A percentile compares a stretch with the other conserved stretches of the same genome.
phyloP scores from a whole-genome alignment of 2,797 vertebrate genomes.

The Phoeniculus purpureus region DNA sequence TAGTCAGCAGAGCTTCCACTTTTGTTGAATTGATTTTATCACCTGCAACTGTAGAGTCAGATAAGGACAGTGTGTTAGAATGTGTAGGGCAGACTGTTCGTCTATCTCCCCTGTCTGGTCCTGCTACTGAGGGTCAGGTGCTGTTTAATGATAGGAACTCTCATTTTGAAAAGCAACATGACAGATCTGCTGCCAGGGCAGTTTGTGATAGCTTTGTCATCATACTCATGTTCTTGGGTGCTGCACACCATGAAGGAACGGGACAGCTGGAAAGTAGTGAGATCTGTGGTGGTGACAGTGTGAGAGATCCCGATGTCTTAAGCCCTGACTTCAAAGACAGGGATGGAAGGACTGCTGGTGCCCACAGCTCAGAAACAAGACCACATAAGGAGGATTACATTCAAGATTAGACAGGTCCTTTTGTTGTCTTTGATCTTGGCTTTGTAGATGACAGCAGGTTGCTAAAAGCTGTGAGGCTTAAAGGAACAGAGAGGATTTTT shows the following conservation, averaged over 20 bases:
- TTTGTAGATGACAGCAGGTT: constrained; percentile 8
- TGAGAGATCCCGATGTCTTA: neutral
- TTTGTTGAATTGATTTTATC: neutral
- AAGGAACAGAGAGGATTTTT: neutral
- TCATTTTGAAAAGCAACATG: neutral
- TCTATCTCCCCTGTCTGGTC: neutral
- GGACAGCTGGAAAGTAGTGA: neutral
- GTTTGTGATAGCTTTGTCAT: too few species aligned
- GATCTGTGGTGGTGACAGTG: neutral
- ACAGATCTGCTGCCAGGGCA: too few species aligned
- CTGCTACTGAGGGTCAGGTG: neutral
- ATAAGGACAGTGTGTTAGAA: neutral
- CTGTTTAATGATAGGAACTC: neutral
- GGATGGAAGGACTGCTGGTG: neutral
- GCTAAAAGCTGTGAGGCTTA: neutral
- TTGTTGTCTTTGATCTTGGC: constrained; percentile 44
- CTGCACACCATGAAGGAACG: neutral
- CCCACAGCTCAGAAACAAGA: neutral
- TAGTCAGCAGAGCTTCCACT: neutral
- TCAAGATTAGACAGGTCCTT: constrained; percentile 22
- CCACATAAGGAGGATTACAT: neutral
- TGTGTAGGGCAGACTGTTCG: neutral
- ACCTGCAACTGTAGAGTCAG: neutral
- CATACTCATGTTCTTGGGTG: neutral
- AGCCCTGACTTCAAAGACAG: neutral